Conservation (phyloP, 53 echinoderm and acorn worm species). For the Luidia sarsii region DNA sequence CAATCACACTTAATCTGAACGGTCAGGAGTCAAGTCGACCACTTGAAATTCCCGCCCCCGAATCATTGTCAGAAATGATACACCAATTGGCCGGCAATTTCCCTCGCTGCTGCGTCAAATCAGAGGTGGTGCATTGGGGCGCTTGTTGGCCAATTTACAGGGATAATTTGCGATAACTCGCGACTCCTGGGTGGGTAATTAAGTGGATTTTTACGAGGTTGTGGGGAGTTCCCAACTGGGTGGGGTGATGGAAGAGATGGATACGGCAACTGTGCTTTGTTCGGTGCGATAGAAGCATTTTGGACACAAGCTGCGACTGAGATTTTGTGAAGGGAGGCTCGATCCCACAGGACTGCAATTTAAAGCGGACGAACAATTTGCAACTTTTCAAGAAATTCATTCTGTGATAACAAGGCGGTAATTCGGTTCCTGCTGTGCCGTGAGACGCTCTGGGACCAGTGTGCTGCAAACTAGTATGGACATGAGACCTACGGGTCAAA, state of each 20-base stretch:
- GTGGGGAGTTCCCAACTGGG: not conserved
- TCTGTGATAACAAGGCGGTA: not conserved
- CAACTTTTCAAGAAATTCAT: not conserved
- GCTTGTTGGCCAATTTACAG: not conserved
- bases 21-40: not conserved
- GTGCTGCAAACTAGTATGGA: not conserved
- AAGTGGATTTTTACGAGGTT: constrained; percentile 15
- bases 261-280: not conserved
- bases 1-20: constrained; percentile 14
- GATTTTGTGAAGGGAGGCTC: not conserved
- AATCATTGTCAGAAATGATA: constrained; percentile 11
- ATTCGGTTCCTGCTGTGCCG: not conserved
- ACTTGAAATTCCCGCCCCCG: not conserved
- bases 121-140: not conserved
- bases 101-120: not conserved
- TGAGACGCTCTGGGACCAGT: too few species aligned
- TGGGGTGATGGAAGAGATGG: not conserved
- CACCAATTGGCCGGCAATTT: not conserved
- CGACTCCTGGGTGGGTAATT: not conserved
- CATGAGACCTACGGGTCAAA: too few species aligned
- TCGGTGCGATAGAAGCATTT: not conserved
- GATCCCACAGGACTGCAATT: not conserved
- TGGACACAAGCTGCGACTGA: too few species aligned
- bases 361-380: not conserved
- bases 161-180: not conserved